A percentile compares a stretch with the other conserved stretches of the same genome.
phyloP scores from a whole-genome alignment of 2,797 vertebrate genomes.

The Meriones psammophilus region DNA sequence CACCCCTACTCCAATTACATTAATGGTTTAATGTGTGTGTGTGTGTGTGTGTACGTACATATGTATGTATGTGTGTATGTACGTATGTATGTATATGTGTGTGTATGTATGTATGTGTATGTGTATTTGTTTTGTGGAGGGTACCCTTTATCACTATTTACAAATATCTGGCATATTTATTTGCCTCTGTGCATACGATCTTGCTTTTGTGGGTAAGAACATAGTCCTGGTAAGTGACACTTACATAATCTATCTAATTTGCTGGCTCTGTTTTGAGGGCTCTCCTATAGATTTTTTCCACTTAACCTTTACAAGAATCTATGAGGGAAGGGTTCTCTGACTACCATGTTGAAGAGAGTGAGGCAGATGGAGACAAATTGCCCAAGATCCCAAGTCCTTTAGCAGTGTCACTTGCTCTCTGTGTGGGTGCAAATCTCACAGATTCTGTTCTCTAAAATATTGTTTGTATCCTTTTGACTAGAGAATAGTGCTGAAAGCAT shows the following conservation, averaged over 20 bases:
- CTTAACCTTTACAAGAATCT: neutral
- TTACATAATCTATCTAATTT: neutral
- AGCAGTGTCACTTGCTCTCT: neutral
- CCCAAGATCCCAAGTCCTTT: neutral
- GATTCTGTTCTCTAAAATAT: neutral
- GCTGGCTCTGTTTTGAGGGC: neutral
- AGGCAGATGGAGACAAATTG: neutral
- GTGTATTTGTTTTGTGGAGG: neutral
- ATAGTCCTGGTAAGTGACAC: neutral
- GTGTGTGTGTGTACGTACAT: neutral
- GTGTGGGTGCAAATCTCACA: neutral
- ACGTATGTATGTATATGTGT: neutral
- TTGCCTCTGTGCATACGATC: neutral
- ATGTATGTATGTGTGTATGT: neutral
- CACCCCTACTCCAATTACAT: neutral
- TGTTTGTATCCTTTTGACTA: neutral
- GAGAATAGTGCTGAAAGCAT: neutral
- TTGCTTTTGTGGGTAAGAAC: conserved; percentile 20
- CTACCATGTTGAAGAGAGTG: neutral
- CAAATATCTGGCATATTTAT: neutral
- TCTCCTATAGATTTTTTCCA: neutral
- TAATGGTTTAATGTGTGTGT: neutral
- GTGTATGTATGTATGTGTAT: neutral
- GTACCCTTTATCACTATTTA: neutral
- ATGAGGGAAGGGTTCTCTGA: conserved; percentile 1